Base-by-base conservation (phyloP, 1,140 invertebrate species). In the Anthonomus grandis region DNA sequence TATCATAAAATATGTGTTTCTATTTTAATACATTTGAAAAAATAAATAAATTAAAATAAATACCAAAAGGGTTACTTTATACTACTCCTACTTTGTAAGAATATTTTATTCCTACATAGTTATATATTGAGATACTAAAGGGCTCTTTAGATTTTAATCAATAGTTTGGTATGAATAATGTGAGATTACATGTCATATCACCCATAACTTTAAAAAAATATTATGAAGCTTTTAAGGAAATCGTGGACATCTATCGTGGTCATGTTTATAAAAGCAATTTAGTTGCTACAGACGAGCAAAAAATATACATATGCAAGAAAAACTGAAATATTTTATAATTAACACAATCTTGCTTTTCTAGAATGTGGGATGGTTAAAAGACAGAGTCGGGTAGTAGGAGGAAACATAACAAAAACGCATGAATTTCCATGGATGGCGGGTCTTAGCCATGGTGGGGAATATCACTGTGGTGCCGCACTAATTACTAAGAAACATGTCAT, bases 391-490 rank as follows among this genome's bases (percentile, higher is more conserved):
- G 89, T 90, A 31, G 85, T 91, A 0, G 87, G 87, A 9, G 88
- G 88, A 0, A 76, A 81, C 37, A 77, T 82, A 49, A 84, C 86
- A 1, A 79, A 78, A 52, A 74, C 82, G 9, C 78, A 84, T 61
- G 84, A 91, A 68, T 87, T 87, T 66, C 87, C 87, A 0, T 91
- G 88, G 87, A 80, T 89, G 65, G 85, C 80, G 1, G 82, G 81
- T 21, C 72, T 92, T 13, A 74, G 78, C 51, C 83, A 85, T 66
- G 76, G 79, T 36, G 82, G 82, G 2, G 76, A 80, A 49, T 89
- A 90, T 71, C 86, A 89, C 60, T 91, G 88, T 68, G 86, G 86
- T 1, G 86, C 80, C 1, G 83, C 83, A 6, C 70, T 90, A 27
- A 85, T 90, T 64, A 82, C 78, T 4, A 73, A 77, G 22, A 74